phyloP scores from a whole-genome alignment of 2,113 vertebrate genomes.

The Aspidoscelis tigris region DNA sequence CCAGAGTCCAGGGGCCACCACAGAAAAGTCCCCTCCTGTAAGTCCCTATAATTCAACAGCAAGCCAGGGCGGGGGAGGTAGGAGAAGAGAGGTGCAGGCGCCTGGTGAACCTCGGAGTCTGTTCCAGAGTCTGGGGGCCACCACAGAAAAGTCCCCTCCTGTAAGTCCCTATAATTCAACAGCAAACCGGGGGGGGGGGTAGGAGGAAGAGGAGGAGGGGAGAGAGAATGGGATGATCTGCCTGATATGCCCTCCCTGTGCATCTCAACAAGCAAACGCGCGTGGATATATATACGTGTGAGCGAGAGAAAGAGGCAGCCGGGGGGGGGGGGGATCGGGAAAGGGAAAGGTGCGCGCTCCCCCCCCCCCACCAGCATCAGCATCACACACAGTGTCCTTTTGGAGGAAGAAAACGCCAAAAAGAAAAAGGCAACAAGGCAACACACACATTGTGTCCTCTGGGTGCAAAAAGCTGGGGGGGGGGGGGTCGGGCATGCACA shows the following conservation, averaged over 20 bases:
- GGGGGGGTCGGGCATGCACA: neutral
- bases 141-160: constrained; percentile 41
- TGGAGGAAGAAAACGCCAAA: too few relatives aligned
- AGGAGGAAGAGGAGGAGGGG: too few relatives aligned
- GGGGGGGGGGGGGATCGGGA: accelerated
- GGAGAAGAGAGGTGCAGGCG: constrained; percentile 32
- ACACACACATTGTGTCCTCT: neutral
- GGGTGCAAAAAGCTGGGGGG: neutral
- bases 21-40: constrained; percentile 48
- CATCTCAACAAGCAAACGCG: neutral
- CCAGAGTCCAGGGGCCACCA: too few relatives aligned
- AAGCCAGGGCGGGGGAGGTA: neutral
- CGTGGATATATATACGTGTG: neutral
- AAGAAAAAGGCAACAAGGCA: too few relatives aligned
- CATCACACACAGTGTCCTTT: too few relatives aligned
- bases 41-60: neutral
- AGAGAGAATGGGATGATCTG: neutral
- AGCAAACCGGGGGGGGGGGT: neutral
- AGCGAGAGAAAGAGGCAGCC: accelerated
- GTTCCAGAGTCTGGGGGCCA: too few relatives aligned
- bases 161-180: neutral
- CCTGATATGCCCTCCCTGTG: neutral
- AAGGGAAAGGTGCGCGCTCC: neutral
- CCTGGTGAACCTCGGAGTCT: too few relatives aligned
- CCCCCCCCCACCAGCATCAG: neutral